A percentile compares a stretch with the other conserved stretches of the same genome.
Evolutionary conservation across 2,113 vertebrate species (phyloP).

Genomic region (Danionella cerebrum): DNA sequence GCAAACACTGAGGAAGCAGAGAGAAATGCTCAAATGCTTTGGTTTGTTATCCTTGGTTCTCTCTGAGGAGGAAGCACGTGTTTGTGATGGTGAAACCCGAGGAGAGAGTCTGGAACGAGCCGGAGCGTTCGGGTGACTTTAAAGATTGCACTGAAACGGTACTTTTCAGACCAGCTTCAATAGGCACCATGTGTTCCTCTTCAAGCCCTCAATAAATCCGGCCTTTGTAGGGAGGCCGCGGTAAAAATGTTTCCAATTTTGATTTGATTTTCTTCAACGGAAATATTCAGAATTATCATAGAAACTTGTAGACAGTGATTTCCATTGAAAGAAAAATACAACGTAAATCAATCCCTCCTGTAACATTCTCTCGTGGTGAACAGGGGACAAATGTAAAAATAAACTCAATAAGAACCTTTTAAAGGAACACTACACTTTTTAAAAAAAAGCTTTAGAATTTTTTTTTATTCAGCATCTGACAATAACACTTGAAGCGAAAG

Average conservation of each 20-base stretch:
- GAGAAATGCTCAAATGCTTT: neutral
- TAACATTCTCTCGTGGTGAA: no score
- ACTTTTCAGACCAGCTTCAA: conserved; percentile 3
- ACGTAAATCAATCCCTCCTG: no score
- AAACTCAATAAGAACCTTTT: no score
- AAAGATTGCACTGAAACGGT: neutral
- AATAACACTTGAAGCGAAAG: no score
- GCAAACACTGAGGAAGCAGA: conserved; percentile 2
- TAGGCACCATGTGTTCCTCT: conserved; percentile 36
- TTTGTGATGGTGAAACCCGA: conserved; percentile 35
- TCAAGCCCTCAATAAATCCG: neutral
- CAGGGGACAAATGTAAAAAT: no score
- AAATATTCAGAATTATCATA: no score
- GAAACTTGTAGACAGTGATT: no score
- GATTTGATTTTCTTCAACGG: neutral
- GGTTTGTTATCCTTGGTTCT: conserved; percentile 33
- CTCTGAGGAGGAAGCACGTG: conserved; percentile 34
- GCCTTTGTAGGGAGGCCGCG: neutral
- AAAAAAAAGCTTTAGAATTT: no score
- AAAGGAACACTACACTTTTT: no score
- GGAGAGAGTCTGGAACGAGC: conserved; percentile 18
- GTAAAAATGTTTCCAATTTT: neutral
- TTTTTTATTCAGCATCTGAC: no score
- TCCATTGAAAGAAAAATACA: no score
- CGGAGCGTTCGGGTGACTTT: conserved; percentile 10